These are phyloP conservation scores for Melanaphis sacchari DNA, from an alignment of 1,140 invertebrate genomes.

Conservation along the genomic window DNA sequence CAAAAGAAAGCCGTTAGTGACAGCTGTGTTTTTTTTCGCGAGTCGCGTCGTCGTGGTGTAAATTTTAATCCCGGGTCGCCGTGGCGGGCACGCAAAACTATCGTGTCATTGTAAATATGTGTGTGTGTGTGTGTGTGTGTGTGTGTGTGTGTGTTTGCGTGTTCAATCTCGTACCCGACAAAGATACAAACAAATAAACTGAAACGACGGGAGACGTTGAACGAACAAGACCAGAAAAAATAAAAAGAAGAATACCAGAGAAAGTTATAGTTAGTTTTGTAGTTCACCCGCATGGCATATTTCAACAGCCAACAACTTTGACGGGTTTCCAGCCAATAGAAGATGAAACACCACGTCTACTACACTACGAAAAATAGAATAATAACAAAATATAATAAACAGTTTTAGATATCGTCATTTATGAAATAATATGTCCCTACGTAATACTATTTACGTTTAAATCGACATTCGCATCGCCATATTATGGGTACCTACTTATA, in stretches of 20 bases:
- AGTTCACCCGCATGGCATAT: neutral
- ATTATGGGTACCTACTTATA: neutral
- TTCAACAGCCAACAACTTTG: neutral
- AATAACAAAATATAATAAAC: neutral
- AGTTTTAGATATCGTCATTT: neutral
- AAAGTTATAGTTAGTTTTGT: neutral
- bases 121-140: neutral
- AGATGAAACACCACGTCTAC: neutral
- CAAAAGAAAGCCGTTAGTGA: conserved; percentile 39
- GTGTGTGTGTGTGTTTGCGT: neutral
- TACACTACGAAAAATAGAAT: neutral
- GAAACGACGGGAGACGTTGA: neutral
- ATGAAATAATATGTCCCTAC: neutral
- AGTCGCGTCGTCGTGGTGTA: conserved; percentile 34
- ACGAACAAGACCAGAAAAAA: neutral
- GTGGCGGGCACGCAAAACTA: neutral
- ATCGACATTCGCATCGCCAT: too few relatives aligned
- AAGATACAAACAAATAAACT: conserved; percentile 33
- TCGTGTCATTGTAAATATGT: neutral
- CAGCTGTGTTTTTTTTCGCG: conserved; percentile 53
- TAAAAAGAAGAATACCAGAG: neutral
- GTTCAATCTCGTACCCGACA: neutral
- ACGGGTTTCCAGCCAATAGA: neutral
- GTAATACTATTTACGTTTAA: neutral
- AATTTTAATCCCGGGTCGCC: conserved; percentile 43